Conservation (phyloP, 2,888 invertebrate genomes). For the Aphrophora alni region DNA sequence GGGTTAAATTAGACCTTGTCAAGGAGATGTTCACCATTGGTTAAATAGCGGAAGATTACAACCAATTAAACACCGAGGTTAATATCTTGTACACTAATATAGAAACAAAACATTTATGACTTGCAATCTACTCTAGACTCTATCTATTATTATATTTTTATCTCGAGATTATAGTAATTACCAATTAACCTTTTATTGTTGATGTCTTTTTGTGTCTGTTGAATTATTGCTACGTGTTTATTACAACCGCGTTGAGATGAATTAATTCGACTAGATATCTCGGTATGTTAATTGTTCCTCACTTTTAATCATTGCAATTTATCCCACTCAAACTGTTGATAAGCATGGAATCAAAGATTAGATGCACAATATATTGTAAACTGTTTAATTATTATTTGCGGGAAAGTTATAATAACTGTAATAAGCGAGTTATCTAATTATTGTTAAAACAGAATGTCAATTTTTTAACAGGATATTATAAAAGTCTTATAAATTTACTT, state of each 20-base stretch:
- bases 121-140: background rate
- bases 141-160: background rate
- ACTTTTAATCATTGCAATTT: background rate
- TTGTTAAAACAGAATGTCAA: too few species aligned
- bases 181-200: background rate
- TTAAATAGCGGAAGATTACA: background rate
- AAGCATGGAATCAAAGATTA: too few species aligned
- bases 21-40: background rate
- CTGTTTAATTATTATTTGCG: too few species aligned
- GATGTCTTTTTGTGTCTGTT: background rate
- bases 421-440: too few species aligned
- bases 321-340: background rate
- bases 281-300: background rate
- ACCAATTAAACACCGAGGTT: background rate
- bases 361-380: too few species aligned
- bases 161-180: background rate
- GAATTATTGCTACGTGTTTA: background rate
- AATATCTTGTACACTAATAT: background rate
- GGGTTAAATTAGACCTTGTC: background rate
- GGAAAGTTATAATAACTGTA: too few species aligned
- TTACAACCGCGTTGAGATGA: background rate
- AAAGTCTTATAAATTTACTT: too few species aligned
- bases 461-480: too few species aligned
- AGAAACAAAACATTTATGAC: background rate
- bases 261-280: background rate